Conservation (phyloP, 2,797 vertebrate species). For the Rachycentron canadum region DNA sequence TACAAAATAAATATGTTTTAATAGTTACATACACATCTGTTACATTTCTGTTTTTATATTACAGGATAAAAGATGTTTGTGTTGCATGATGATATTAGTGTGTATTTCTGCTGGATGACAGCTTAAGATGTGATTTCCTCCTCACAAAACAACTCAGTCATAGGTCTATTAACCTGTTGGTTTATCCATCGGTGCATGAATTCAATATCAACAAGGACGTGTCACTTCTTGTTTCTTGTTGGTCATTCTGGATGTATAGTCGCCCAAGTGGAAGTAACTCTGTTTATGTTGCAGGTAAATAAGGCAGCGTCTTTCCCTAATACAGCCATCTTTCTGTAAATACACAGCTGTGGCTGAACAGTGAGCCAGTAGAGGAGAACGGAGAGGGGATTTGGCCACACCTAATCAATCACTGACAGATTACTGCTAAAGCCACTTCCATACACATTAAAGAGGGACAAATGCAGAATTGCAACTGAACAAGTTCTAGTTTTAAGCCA, state of each 20-base stretch:
- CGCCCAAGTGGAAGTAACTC: conserved; percentile 91
- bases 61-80: conserved; percentile 21
- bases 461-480: conserved; percentile 99
- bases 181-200: conserved; percentile 73
- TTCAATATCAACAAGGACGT: conserved; percentile 75
- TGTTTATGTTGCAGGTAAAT: conserved; percentile 94
- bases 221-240: conserved; percentile 82
- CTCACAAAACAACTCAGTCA: conserved; percentile 54
- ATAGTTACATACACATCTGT: conserved; percentile 66
- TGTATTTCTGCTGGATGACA: conserved; percentile 37
- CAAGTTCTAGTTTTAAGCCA: conserved; percentile 99
- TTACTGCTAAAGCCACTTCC: conserved; percentile 99
- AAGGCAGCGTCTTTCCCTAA: conserved; percentile 88
- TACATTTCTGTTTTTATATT: conserved; percentile 28
- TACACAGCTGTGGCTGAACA: conserved; percentile 87
- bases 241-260: conserved; percentile 78
- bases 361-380: conserved; percentile 82
- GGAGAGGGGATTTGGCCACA: conserved; percentile 90
- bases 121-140: conserved; percentile 52
- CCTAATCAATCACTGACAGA: conserved; percentile 99
- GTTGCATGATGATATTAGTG: conserved; percentile 35
- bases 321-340: conserved; percentile 91
- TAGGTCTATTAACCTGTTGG: conserved; percentile 71
- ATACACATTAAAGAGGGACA: conserved; percentile 99
- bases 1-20: conserved; percentile 85